Base-by-base conservation (phyloP, 2,888 invertebrate genomes). In the Tenthredo livida region DNA sequence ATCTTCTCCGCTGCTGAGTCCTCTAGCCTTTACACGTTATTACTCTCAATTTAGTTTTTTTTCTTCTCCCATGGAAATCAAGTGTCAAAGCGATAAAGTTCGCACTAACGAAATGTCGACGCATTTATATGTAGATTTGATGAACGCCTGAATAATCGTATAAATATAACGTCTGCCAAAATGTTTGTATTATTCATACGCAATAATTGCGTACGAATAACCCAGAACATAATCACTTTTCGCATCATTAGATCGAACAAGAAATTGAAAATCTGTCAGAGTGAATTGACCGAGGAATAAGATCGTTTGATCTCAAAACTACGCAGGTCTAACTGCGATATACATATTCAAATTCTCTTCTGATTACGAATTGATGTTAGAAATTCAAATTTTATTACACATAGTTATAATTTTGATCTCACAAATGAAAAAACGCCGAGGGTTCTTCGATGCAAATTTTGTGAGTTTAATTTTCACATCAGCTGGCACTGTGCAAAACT, bases 1-100 rank as follows among this genome's bases (percentile, higher is more conserved):
- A 82, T 85, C 80, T 82, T 40, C 70, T 82, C 25, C 70, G 85
- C 40, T 78, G 43, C 40, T 78, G 78, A 72, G 67, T 65, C 37
- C 47, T 67, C 65, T 67, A 29, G 47, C 83, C 67, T 83, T 83
- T 33, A 70, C 83, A 65, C 43, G 67, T 80, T 83, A 65, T 83
- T 70, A 70, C 83, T 83, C 65, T 83, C 67, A 67, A 83, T 83
- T 83, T 67, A 21, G 25, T 83, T 47, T 37, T 83, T 83, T 70
- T 33, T 61, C 58, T 15, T 54, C 21, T 29, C 17, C n/a, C 37
- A 61, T 61, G 33, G 61, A 61, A 80, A 61, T 61, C 58, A n/a
- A 40, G 58, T 80, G 61, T 80, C 80, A 61, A 40, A 61, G 50
- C 47, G 29, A 29, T 43, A 50, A 75, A 33, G 33, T 67, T 67